A percentile compares a stretch with the other conserved stretches of the same genome.
Evolutionary conservation across 2,888 invertebrate species (phyloP).

Genomic region (Papilio protenor): DNA sequence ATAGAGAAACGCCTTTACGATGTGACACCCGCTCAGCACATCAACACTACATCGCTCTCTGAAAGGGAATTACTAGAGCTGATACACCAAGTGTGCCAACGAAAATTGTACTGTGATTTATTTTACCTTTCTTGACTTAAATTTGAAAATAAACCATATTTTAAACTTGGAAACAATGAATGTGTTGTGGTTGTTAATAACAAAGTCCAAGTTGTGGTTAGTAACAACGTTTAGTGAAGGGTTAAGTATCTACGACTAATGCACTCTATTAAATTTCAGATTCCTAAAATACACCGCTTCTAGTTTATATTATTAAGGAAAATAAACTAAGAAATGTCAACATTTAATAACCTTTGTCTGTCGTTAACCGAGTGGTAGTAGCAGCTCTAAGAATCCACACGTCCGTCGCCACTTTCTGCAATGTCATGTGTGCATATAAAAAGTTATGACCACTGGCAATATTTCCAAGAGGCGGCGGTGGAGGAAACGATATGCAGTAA

Average conservation of each 20-base stretch:
- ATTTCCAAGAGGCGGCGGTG: constrained; percentile 74
- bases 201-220: not conserved
- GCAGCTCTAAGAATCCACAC: constrained; percentile 60
- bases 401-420: constrained; percentile 77
- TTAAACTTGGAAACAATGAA: not conserved
- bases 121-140: not conserved
- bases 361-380: constrained; percentile 43
- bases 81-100: constrained; percentile 39
- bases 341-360: not conserved
- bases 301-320: not conserved
- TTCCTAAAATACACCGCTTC: not conserved
- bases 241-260: no score
- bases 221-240: no score
- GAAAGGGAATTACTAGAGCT: constrained; percentile 48
- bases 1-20: constrained; percentile 79
- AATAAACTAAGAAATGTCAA: not conserved
- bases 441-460: constrained; percentile 83
- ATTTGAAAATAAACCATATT: not conserved
- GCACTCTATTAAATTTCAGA: not conserved
- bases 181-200: not conserved
- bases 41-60: constrained; percentile 68
- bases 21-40: constrained; percentile 75
- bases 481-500: constrained; percentile 85
- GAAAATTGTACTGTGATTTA: not conserved
- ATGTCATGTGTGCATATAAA: constrained; percentile 84